These are phyloP conservation scores for Brachionus asplanchnoidis DNA, from an alignment of 1,140 invertebrate species.

Conservation along the genomic window DNA sequence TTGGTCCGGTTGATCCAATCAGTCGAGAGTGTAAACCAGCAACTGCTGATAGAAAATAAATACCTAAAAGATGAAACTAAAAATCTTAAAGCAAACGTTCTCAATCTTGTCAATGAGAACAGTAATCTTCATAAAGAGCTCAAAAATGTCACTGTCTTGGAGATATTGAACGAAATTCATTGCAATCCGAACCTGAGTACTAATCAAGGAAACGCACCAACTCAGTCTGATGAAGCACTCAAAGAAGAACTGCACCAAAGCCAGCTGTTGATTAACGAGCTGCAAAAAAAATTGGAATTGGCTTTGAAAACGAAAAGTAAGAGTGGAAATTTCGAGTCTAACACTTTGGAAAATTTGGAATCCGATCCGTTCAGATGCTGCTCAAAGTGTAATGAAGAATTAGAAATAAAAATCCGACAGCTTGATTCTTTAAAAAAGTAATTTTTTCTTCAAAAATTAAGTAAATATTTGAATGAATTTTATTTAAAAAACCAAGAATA, in stretches of 20 bases:
- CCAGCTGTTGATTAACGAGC: conserved; percentile 33
- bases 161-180: conserved; percentile 26
- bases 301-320: conserved; percentile 16
- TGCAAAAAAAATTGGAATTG: conserved; percentile 24
- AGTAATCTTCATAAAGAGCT: not conserved
- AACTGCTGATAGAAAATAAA: conserved; percentile 16
- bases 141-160: conserved; percentile 32
- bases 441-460: no score
- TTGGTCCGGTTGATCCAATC: conserved; percentile 26
- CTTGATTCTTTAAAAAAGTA: conserved; percentile 20
- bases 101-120: conserved; percentile 22
- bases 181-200: not conserved
- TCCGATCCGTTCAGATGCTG: not conserved
- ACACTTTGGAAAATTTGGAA: conserved; percentile 25
- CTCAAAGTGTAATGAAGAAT: conserved; percentile 19
- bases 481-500: no score
- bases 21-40: conserved; percentile 14
- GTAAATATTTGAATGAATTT: no score
- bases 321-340: not conserved
- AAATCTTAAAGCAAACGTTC: not conserved
- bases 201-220: not conserved
- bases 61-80: conserved; percentile 15
- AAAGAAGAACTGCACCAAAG: conserved; percentile 29
- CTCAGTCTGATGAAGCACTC: not conserved
- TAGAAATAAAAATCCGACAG: not conserved